These are phyloP conservation scores for Penaeus japonicus DNA, from an alignment of 1,140 invertebrate species.

Conservation along the genomic window DNA sequence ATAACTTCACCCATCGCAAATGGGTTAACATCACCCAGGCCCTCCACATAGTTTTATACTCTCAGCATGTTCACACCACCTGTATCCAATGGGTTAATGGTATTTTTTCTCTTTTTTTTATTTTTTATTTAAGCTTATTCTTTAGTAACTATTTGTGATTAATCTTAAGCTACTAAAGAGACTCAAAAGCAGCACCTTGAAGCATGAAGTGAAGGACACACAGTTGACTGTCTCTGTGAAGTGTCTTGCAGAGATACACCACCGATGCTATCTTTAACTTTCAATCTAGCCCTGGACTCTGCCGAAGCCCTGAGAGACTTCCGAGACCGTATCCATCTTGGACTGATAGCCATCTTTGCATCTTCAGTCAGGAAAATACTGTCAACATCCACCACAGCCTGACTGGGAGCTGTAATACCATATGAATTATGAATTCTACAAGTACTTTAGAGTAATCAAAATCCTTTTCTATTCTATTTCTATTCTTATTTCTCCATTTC, in stretches of 20 bases:
- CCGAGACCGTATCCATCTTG: constrained; percentile 34
- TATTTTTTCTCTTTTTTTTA: no score
- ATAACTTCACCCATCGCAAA: no score
- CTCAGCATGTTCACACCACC: no score
- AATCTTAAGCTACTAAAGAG: background rate
- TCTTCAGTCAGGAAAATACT: constrained; percentile 21
- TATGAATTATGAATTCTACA: no score
- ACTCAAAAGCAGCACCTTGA: background rate
- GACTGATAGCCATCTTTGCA: constrained; percentile 15
- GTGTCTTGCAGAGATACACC: constrained; percentile 57
- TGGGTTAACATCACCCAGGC: no score
- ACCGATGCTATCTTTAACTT: constrained; percentile 57
- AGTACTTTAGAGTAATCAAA: no score
- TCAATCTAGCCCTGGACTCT: constrained; percentile 40
- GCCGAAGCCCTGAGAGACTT: constrained; percentile 20
- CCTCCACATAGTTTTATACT: no score
- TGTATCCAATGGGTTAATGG: no score
- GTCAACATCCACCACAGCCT: constrained; percentile 15
- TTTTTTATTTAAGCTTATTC: no score
- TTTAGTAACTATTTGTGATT: no score
- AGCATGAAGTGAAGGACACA: background rate
- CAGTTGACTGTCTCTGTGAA: constrained; percentile 35
- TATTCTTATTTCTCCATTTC: no score
- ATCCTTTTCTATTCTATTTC: no score
- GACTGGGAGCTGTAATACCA: constrained; percentile 22